Conservation (phyloP, 2,797 vertebrate genomes). For the Rhinoraja longicauda region DNA sequence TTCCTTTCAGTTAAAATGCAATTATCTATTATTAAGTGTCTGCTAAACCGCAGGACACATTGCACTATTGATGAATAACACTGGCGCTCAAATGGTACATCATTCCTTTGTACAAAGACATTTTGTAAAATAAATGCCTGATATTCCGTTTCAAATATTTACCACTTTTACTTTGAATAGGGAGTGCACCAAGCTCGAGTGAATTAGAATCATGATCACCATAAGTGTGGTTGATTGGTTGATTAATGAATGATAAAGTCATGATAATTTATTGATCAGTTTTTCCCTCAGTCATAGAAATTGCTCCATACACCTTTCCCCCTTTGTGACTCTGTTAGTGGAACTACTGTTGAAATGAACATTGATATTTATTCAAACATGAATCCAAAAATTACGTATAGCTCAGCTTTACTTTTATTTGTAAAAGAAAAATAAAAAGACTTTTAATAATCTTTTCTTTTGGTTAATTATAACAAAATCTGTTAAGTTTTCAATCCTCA, state of each 20-base stretch:
- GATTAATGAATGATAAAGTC: conserved; percentile 15
- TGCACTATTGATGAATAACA: conserved; percentile 47
- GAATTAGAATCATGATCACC: not conserved
- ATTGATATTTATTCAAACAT: not conserved
- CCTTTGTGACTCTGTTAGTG: not conserved
- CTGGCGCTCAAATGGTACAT: conserved; percentile 7
- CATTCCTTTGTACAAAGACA: conserved; percentile 28
- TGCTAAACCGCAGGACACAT: conserved; percentile 63
- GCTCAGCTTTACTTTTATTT: not conserved
- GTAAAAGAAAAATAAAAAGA: not conserved
- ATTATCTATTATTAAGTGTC: conserved; percentile 73
- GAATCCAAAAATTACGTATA: not conserved
- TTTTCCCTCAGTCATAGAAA: conserved; percentile 4
- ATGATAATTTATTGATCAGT: not conserved
- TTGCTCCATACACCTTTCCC: not conserved
- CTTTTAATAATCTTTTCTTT: not conserved
- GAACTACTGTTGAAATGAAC: not conserved
- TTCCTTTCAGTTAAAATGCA: conserved; percentile 65
- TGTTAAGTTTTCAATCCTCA: not conserved
- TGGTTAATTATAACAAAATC: not conserved
- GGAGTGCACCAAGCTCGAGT: not conserved
- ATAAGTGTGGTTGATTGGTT: not conserved
- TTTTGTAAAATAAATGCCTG: conserved; percentile 12
- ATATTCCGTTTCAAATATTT: conserved; percentile 28
- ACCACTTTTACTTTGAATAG: not conserved